These are phyloP conservation scores for Amblyornis subalaris DNA, from an alignment of 2,113 vertebrate species.

Conservation along the genomic window DNA sequence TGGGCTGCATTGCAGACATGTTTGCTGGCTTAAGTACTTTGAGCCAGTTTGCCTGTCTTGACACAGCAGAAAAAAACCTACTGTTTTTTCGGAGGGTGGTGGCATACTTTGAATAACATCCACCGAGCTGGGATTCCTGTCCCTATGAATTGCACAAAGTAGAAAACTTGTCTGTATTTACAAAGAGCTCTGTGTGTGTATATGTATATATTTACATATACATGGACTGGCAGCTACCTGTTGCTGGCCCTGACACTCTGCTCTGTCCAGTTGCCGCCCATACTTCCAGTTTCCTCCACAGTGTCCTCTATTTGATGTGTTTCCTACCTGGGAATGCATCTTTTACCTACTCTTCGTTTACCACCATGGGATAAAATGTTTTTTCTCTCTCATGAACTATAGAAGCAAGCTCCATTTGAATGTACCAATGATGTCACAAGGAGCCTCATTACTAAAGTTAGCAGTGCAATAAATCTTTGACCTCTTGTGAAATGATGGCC, in stretches of 20 bases:
- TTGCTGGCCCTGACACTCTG: not conserved
- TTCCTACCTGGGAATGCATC: not conserved
- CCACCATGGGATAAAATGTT: not conserved
- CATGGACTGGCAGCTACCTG: not conserved
- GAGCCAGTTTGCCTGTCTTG: constrained; percentile 35
- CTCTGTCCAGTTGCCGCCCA: not conserved
- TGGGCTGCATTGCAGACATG: constrained; percentile 10
- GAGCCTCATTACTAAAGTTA: not conserved
- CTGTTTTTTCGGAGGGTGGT: not conserved
- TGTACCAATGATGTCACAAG: not conserved
- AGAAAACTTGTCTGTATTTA: not conserved
- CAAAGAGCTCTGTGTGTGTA: not conserved
- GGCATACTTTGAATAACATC: constrained; percentile 2
- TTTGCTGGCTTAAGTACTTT: constrained; percentile 27
- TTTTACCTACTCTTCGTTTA: not conserved
- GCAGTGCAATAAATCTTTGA: not conserved
- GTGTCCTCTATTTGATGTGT: not conserved
- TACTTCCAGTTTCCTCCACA: not conserved
- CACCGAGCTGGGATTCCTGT: not conserved
- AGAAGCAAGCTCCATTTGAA: not conserved
- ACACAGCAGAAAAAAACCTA: constrained; percentile 5
- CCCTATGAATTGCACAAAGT: not conserved
- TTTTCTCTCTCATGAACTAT: not conserved
- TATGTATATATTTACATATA: no score
- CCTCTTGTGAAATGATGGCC: not conserved